Evolutionary conservation across 2,113 vertebrate genomes (phyloP).

Genomic region (Ursus arctos): DNA sequence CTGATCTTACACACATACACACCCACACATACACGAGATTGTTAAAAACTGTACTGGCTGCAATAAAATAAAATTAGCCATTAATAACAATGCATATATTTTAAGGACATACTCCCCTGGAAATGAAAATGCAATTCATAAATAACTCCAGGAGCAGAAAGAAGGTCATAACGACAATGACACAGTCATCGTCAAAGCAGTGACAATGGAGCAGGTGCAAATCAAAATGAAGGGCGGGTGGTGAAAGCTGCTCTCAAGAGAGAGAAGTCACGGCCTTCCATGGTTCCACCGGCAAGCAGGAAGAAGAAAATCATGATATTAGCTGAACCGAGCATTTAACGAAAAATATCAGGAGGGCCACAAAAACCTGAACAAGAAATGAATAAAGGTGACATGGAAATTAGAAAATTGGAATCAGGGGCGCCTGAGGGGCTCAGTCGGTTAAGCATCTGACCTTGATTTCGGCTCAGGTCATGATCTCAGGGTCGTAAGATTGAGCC

Average conservation of each 20-base stretch:
- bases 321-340: not conserved
- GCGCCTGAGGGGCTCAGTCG: not conserved
- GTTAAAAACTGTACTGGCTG: not conserved
- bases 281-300: not conserved
- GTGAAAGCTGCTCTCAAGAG: not conserved
- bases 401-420: not conserved
- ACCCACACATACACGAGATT: not conserved
- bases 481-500: not conserved
- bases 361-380: slow-evolving; percentile 18
- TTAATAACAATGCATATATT: not conserved
- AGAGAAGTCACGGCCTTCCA: not conserved
- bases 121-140: slow-evolving; percentile 47
- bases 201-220: not conserved
- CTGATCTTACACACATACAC: not conserved
- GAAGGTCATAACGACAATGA: not conserved
- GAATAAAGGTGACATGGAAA: not conserved
- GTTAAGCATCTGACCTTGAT: not conserved
- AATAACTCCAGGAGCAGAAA: slow-evolving; percentile 18
- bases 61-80: not conserved
- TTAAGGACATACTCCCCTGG: not conserved
- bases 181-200: not conserved
- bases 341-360: not conserved
- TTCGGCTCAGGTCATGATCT: not conserved
- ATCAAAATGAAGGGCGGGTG: not conserved
- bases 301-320: not conserved